A percentile compares a stretch with the other conserved stretches of the same genome.
Evolutionary conservation across 2,113 vertebrate genomes (phyloP).

Genomic region (Malurus elegans): DNA sequence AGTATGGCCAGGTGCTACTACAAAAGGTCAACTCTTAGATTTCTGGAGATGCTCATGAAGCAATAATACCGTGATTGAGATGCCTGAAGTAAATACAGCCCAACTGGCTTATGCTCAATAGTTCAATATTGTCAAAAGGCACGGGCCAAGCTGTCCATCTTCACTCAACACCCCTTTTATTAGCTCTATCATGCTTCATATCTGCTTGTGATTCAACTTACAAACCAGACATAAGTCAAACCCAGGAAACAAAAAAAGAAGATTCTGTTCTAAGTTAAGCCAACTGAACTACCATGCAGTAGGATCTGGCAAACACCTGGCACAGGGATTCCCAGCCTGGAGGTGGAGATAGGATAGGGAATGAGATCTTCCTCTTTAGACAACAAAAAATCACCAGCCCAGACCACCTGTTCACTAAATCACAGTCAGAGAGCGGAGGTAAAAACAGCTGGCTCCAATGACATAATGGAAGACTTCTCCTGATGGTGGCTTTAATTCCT

Average conservation of each 20-base stretch:
- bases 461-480: not conserved
- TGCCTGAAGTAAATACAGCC: not conserved
- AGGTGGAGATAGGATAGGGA: not conserved
- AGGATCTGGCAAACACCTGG: not conserved
- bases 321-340: not conserved
- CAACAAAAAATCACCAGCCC: not conserved
- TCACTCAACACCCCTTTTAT: not conserved
- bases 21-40: not conserved
- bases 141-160: not conserved
- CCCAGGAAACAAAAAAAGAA: not conserved
- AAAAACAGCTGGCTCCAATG: not conserved
- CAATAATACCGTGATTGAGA: not conserved
- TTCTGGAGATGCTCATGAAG: not conserved
- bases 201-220: not conserved
- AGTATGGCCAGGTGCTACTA: not conserved
- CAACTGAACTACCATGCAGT: not conserved
- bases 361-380: not conserved
- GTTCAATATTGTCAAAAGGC: not conserved
- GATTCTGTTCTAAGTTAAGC: not conserved
- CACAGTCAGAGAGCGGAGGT: not conserved
- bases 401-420: not conserved
- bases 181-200: not conserved
- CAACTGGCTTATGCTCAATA: not conserved
- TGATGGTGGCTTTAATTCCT: not conserved
- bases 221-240: not conserved